A percentile compares a stretch with the other conserved stretches of the same genome.
Conservation (phyloP, 2,113 vertebrate genomes). For the Plecturocebus donacophilus region DNA sequence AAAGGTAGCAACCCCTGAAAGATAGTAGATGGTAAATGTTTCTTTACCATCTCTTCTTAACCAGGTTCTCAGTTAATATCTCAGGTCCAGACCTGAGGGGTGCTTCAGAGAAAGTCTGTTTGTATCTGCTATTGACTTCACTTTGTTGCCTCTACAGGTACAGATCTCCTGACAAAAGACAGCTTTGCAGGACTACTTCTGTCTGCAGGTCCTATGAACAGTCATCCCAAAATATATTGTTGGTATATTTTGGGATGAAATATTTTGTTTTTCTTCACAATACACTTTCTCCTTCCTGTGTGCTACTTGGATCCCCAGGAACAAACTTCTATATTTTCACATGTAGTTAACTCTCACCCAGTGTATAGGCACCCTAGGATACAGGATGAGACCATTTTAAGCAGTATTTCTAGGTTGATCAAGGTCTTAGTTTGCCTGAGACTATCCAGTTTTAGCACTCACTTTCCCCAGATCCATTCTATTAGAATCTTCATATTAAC, state of each 20-base stretch:
- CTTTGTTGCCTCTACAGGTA: neutral
- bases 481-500: neutral
- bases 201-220: neutral
- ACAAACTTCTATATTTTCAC: neutral
- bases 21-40: neutral
- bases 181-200: neutral
- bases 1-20: neutral
- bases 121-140: neutral
- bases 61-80: neutral
- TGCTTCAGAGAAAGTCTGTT: neutral
- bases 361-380: neutral
- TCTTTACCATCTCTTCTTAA: neutral
- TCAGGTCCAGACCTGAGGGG: neutral
- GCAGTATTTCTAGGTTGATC: neutral
- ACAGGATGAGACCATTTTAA: neutral
- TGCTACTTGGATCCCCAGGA: neutral
- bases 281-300: neutral
- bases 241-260: neutral
- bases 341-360: neutral
- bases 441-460: neutral
- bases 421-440: neutral
- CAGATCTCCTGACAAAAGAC: neutral
- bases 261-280: neutral
- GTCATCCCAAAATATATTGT: neutral
- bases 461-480: neutral